These are phyloP conservation scores for Agrotis segetum DNA, from an alignment of 2,888 invertebrate species.

Conservation along the genomic window DNA sequence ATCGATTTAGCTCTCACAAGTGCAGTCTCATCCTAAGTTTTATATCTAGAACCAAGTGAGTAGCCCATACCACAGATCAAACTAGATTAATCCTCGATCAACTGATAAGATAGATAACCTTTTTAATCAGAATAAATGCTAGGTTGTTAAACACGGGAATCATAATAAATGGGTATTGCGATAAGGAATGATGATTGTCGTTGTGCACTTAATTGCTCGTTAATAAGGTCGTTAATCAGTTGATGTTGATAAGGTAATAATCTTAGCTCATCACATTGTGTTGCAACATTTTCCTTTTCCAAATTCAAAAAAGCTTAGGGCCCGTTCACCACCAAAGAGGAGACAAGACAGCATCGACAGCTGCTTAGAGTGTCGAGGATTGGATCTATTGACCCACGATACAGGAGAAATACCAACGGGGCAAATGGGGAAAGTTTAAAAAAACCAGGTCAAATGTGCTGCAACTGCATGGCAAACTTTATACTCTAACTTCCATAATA, in stretches of 20 bases:
- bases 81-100: conserved; percentile 13
- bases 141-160: neutral
- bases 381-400: too few relatives aligned
- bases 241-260: neutral
- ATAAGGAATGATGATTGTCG: neutral
- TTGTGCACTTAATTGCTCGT: conserved; percentile 5
- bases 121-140: neutral
- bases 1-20: conserved; percentile 2
- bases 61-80: neutral
- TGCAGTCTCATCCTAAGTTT: conserved; percentile 5
- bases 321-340: too few relatives aligned
- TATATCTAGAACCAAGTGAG: neutral
- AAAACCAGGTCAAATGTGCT: neutral
- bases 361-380: too few relatives aligned
- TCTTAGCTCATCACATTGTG: neutral
- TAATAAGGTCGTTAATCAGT: neutral
- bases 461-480: too few relatives aligned
- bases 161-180: neutral
- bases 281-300: neutral
- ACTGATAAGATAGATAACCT: conserved; percentile 1
- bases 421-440: too few relatives aligned
- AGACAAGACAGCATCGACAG: too few relatives aligned
- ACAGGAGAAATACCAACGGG: too few relatives aligned
- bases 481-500: too few relatives aligned
- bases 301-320: neutral